phyloP scores from a whole-genome alignment of 30 jellyfish, hydroid and myxozoan species.

The Nemopilema nomurai region DNA sequence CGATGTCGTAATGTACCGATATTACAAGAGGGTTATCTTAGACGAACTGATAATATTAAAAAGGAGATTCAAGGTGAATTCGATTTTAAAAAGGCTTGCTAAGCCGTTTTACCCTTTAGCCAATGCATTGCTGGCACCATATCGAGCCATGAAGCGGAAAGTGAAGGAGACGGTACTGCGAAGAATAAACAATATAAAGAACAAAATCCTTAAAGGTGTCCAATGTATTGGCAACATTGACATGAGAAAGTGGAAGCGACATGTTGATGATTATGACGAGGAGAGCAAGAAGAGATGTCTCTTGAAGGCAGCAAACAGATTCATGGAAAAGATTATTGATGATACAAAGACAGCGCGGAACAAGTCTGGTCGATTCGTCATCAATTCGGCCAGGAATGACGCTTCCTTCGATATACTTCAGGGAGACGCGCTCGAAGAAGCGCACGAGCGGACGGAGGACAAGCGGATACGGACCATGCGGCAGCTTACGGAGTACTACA shows the following conservation, averaged over 20 bases:
- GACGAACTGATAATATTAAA: not conserved
- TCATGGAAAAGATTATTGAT: slow-evolving; percentile 19
- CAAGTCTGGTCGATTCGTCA: not conserved
- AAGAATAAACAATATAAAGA: slow-evolving; percentile 6
- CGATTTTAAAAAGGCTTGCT: slow-evolving; percentile 9
- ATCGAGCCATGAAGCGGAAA: slow-evolving; percentile 34
- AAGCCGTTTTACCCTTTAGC: slow-evolving; percentile 47
- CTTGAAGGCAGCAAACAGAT: slow-evolving; percentile 8
- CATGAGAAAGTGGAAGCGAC: slow-evolving; percentile 28
- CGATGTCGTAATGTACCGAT: not conserved
- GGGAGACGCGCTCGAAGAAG: slow-evolving; percentile 53
- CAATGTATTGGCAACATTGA: slow-evolving; percentile 55
- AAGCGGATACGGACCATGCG: not conserved
- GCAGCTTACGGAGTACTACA: slow-evolving; percentile 16
- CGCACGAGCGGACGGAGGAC: slow-evolving; percentile 27
- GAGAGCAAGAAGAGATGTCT: slow-evolving; percentile 23
- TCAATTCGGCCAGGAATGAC: slow-evolving; percentile 22
- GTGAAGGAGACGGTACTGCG: slow-evolving; percentile 19
- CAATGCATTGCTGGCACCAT: slow-evolving; percentile 38
- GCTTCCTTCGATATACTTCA: slow-evolving; percentile 18
- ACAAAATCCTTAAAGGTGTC: slow-evolving; percentile 31
- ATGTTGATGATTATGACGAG: slow-evolving; percentile 29
- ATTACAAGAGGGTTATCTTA: not conserved
- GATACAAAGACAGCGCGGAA: not conserved
- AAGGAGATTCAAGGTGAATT: not conserved